phyloP scores from a whole-genome alignment of 2,888 invertebrate species.

The Nephrocerus scutellatus region DNA sequence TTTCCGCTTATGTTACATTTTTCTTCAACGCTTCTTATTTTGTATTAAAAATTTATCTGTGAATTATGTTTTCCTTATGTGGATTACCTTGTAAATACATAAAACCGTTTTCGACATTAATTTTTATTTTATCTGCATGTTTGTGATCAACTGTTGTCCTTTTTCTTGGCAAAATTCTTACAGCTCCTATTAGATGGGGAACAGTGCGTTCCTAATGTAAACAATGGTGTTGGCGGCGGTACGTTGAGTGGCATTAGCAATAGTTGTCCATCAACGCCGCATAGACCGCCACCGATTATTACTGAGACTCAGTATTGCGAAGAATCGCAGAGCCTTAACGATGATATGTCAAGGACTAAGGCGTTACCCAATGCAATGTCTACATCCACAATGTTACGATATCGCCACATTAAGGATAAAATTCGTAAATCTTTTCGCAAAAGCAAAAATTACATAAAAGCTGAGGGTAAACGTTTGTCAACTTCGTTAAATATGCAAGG shows the following conservation, averaged over 20 bases:
- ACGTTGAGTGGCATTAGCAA: conserved; percentile 22
- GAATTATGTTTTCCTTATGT: too few relatives aligned
- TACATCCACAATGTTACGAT: conserved; percentile 29
- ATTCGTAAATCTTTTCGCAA: conserved; percentile 41
- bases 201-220: too few relatives aligned
- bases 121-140: too few relatives aligned
- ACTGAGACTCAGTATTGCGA: background rate
- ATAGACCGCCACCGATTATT: conserved; percentile 16
- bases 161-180: too few relatives aligned
- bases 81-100: too few relatives aligned
- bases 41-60: too few relatives aligned
- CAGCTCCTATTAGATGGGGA: too few relatives aligned
- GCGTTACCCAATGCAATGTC: conserved; percentile 1
- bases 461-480: conserved; percentile 34
- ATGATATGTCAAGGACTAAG: background rate
- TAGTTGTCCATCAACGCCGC: conserved; percentile 33
- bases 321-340: background rate
- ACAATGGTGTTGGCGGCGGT: conserved; percentile 20
- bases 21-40: too few relatives aligned
- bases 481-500: conserved; percentile 24
- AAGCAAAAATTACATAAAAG: conserved; percentile 35
- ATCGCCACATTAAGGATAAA: conserved; percentile 36
- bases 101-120: too few relatives aligned
- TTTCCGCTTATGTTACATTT: too few relatives aligned
- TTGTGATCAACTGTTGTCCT: too few relatives aligned